Conservation (phyloP, 53 echinoderm and acorn worm species). For the Zoroaster sp. region DNA sequence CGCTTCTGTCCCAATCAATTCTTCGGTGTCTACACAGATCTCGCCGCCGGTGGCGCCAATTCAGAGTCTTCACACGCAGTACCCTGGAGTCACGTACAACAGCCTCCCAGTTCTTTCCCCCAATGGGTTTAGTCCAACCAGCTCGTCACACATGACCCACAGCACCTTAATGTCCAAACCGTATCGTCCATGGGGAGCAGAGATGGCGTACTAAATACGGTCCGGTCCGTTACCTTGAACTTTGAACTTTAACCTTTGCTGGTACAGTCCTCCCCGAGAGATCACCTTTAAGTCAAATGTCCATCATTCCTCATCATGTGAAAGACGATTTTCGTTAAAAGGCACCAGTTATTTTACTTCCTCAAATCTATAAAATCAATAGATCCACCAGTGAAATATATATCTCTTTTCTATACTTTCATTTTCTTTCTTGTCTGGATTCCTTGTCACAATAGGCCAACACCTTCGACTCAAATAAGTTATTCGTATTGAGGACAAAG, state of each 20-base stretch:
- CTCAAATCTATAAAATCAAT: too few relatives aligned
- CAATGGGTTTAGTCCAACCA: conserved; percentile 97
- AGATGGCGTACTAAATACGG: conserved; percentile 81
- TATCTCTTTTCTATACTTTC: too few relatives aligned
- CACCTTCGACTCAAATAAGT: too few relatives aligned
- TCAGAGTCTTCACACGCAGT: conserved; percentile 90
- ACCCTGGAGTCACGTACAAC: conserved; percentile 89
- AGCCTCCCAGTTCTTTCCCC: conserved; percentile 94
- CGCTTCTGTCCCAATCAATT: conserved; percentile 73
- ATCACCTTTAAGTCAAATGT: too few relatives aligned
- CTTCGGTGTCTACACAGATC: conserved; percentile 73
- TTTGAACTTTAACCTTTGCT: conserved; percentile 18
- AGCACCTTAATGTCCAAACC: conserved; percentile 88
- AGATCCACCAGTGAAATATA: too few relatives aligned
- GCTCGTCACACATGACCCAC: conserved; percentile 75
- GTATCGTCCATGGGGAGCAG: conserved; percentile 97
- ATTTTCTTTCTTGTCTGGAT: too few relatives aligned
- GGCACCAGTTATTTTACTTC: too few relatives aligned
- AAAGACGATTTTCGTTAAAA: too few relatives aligned
- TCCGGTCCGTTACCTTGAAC: not conserved
- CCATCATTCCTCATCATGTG: too few relatives aligned
- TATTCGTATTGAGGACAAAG: too few relatives aligned
- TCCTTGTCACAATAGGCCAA: too few relatives aligned
- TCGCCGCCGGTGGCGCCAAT: conserved; percentile 76
- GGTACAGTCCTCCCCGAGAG: not conserved